Base-by-base conservation (phyloP, 2,888 invertebrate genomes). In the Chorisops tibialis region DNA sequence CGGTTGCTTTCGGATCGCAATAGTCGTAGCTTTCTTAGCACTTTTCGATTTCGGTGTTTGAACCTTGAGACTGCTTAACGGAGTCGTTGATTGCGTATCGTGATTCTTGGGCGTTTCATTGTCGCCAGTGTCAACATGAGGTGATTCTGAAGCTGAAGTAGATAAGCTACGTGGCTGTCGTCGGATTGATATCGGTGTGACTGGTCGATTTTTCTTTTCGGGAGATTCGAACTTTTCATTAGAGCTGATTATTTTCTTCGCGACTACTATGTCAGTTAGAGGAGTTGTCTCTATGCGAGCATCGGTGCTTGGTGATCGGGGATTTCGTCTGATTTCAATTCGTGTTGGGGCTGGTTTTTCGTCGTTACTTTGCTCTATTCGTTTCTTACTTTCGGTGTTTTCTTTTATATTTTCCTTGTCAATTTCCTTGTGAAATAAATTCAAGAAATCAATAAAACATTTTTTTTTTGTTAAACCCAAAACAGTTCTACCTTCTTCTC, bases 181-280 rank as follows among this genome's bases (percentile, higher is more conserved):
- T 35, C 78, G 70, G 37, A 79, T 70, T 37, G 71, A 71, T 56
- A 79, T 79, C 2, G 78, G 79, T 54, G 77, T 77, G 2, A 72
- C 75, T 2, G 72, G 71, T 5, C 71, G 70, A 59, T 70, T 67
- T 48, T 72, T 72, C 62, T 75, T 75, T 45, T 74, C 75, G 0
- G 78, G 75, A 30, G 75, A 72, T 67, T 74, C 75, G 30, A 77
- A 77, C 65, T 73, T 77, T 58, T 77, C 77, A 21, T 73, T 73
- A 0, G 74, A 70, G 54, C 76, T 74, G 9, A 78, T 72, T 18
- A 78, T 77, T 65, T 74, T 70, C 59, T 74, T 75, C 16, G 73
- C 66, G 21, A 75, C 68, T 3, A 47, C 16, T 11, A 50, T 67
- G 48, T 71, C 70, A 11, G 68, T 50, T 19, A 41, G 24, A 2